Conservation (phyloP, 1,140 invertebrate genomes). For the Papilio helenus region DNA sequence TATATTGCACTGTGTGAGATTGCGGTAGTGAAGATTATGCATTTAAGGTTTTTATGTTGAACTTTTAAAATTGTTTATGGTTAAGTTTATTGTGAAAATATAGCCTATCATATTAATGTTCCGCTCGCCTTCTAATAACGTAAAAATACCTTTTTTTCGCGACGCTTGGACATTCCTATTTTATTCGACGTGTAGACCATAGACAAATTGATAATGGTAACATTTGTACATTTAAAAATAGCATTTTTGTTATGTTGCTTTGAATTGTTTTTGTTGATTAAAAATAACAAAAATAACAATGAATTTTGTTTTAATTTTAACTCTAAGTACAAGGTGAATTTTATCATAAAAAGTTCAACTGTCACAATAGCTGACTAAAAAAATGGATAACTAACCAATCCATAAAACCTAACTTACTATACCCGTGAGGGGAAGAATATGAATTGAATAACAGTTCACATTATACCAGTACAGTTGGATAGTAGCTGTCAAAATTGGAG, state of each 20-base stretch:
- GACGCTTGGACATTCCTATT: conserved; percentile 56
- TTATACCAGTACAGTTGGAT: too few relatives aligned
- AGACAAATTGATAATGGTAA: conserved; percentile 31
- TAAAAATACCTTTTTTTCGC: conserved; percentile 25
- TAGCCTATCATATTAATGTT: conserved; percentile 28
- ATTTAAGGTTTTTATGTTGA: conserved; percentile 51
- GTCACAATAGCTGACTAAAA: too few relatives aligned
- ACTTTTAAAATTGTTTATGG: conserved; percentile 27
- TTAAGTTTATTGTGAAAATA: conserved; percentile 13
- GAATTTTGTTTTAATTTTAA: conserved; percentile 35
- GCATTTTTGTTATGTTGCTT: conserved; percentile 60
- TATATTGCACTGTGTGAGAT: conserved; percentile 53
- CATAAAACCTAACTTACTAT: too few relatives aligned
- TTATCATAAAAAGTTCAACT: too few relatives aligned
- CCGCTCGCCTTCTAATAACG: conserved; percentile 31
- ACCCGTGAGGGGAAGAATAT: too few relatives aligned
- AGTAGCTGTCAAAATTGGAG: too few relatives aligned
- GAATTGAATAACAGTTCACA: too few relatives aligned
- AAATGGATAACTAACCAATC: too few relatives aligned
- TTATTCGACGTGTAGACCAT: conserved; percentile 37
- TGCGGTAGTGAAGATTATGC: conserved; percentile 51
- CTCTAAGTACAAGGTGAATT: background rate
- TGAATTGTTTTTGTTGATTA: conserved; percentile 46
- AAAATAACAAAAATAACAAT: conserved; percentile 39
- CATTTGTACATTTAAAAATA: conserved; percentile 49